A percentile compares a stretch with the other conserved stretches of the same genome.
These are phyloP conservation scores for Pterobdella sp. DNA, from an alignment of 2,888 invertebrate genomes.

Conservation along the genomic window DNA sequence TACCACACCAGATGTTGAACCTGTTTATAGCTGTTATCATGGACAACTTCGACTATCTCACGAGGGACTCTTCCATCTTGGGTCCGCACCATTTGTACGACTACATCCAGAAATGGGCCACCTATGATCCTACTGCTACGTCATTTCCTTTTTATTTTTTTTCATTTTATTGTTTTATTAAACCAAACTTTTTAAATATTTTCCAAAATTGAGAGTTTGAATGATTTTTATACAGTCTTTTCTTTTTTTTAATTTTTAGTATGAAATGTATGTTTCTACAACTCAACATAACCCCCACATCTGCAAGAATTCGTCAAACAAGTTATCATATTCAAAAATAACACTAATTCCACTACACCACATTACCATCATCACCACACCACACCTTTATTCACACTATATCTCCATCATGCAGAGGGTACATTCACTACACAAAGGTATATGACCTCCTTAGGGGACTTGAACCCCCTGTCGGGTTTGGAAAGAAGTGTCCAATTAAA, in stretches of 20 bases:
- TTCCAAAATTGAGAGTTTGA: neutral
- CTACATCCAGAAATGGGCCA: slow-evolving; percentile 98
- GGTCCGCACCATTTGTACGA: slow-evolving; percentile 99
- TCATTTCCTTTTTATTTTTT: slow-evolving; percentile 47
- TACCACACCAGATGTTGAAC: slow-evolving; percentile 96
- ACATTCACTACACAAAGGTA: slow-evolving; percentile 97
- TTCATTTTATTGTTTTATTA: neutral
- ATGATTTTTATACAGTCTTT: neutral
- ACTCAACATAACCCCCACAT: too few species aligned
- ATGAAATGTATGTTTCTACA: too few species aligned
- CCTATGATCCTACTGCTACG: slow-evolving; percentile 99
- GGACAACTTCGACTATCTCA: slow-evolving; percentile 99
- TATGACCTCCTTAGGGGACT: slow-evolving; percentile 99
- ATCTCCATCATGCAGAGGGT: slow-evolving; percentile 67
- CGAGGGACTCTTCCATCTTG: slow-evolving; percentile 96
- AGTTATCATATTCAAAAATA: too few species aligned
- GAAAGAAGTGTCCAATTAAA: slow-evolving; percentile 98
- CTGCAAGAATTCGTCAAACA: too few species aligned
- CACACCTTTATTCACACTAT: too few species aligned
- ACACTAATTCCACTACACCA: too few species aligned
- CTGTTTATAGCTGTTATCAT: slow-evolving; percentile 99
- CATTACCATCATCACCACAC: too few species aligned
- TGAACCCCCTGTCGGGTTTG: slow-evolving; percentile 98
- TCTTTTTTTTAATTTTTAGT: neutral
- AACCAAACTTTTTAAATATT: too few species aligned